phyloP scores from a whole-genome alignment of 2,888 invertebrate species.

The Eristalis arbustorum region DNA sequence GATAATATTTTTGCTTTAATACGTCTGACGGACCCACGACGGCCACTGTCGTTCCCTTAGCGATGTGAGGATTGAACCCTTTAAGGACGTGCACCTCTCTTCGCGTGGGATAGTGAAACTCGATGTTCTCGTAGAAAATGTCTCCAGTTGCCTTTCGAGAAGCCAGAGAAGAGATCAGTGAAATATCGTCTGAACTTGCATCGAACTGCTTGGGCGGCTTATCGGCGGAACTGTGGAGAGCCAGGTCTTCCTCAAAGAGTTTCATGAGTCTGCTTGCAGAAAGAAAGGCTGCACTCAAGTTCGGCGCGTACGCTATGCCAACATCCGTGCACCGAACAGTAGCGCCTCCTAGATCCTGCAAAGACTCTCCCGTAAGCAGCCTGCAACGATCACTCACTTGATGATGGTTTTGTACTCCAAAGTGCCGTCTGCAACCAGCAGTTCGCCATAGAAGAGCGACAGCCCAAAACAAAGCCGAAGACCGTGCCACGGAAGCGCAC shows the following conservation, averaged over 20 bases:
- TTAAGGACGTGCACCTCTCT: constrained; percentile 87
- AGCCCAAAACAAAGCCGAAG: constrained; percentile 87
- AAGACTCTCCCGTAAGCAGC: constrained; percentile 3
- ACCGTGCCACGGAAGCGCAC: constrained; percentile 85
- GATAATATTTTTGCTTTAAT: too few relatives aligned
- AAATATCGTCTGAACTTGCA: constrained; percentile 70
- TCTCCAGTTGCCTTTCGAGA: constrained; percentile 84
- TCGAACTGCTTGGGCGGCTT: constrained; percentile 76
- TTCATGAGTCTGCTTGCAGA: constrained; percentile 86
- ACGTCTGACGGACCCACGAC: constrained; percentile 89
- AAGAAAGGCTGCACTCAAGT: constrained; percentile 86
- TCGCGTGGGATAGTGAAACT: constrained; percentile 92
- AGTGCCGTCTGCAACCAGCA: constrained; percentile 83
- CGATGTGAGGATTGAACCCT: constrained; percentile 85
- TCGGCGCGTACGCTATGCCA: constrained; percentile 90
- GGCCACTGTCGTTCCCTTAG: constrained; percentile 87
- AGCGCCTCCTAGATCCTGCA: constrained; percentile 87
- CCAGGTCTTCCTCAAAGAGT: constrained; percentile 83
- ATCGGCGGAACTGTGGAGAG: constrained; percentile 81
- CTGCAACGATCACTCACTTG: constrained; percentile 82
- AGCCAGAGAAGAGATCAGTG: not conserved
- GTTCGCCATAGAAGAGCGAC: constrained; percentile 87
- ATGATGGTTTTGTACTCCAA: constrained; percentile 85
- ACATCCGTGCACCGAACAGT: constrained; percentile 89
- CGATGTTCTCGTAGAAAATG: constrained; percentile 85